Evolutionary conservation across 2,888 invertebrate genomes (phyloP), one percentile per base, ranked within the genome.

Genomic region (Tetanocera ferruginea): DNA sequence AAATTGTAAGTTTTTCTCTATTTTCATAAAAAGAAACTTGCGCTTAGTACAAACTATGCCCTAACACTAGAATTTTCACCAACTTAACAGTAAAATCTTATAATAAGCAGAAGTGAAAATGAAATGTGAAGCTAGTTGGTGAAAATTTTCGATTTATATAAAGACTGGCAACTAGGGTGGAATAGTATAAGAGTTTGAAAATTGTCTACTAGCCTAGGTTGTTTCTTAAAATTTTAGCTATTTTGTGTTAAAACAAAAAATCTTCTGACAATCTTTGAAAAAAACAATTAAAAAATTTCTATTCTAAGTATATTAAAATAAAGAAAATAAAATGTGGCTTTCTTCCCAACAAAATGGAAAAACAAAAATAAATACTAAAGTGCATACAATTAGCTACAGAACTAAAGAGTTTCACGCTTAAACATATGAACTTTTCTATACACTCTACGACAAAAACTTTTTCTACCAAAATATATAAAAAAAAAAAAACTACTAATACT

Each of bases 321-420:
- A 43, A 43, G 6, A 28, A 28, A 17, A 60, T 5, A 28, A 28
- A 60, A 60, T 28, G 60, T 60, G 60, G 60, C 60, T 60, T 60
- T 60, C 28, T 28, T 60, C 49, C 43, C 6, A 72, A 4, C 52
- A 64, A 52, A 43, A 19, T 71, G n/a, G 71, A 75, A 52, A 52
- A 3, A 55, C 8, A n/a, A 55, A 9, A n/a, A 5, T 9, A 60
- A 8, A 19, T 23, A 55, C 11, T 23, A 23, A 23, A 23, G 9
- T 23, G 4, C 9, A 19, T 23, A 55, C 19, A 9, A 19, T 2
- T 23, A 55, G 23, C 19, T 19, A 55, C 1, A 55, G 11, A 55
- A 23, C 55, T 14, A 60, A 60, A 60, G 60, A 28, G 60, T 60
- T 66, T 31, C 66, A 66, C 19, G 37, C 19, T 66, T n/a, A 66